Base-by-base conservation (phyloP, 2,888 invertebrate species). In the Scaptomyza caliginosa region DNA sequence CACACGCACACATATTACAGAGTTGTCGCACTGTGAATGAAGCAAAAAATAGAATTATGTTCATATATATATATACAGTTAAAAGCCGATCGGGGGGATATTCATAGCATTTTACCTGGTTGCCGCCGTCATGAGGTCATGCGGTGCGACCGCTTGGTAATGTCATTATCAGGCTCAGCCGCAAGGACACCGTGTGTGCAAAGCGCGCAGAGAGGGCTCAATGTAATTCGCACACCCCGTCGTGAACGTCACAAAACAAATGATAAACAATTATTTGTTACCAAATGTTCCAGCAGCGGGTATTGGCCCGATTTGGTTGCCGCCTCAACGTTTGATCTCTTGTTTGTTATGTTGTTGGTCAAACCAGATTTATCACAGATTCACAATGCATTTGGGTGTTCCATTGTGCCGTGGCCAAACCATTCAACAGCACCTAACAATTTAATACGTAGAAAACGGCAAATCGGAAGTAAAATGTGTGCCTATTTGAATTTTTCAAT, bases 211-310 rank as follows among this genome's bases (percentile, higher is more conserved):
- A 32, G 30, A 43, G 16, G 36, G 51, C 59, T 26, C 36, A 39
- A 39, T 48, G 50, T 59, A 56, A 67, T 76, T 72, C 67, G 73
- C 77, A 75, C 66, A 62, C 77, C 77, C 80, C 80, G 59, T 64
- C 56, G 80, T 81, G 84, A 78, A 79, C 80, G 77, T 85, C 83
- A 77, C 85, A 83, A 65, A 88, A 89, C 86, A 88, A 87, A 79
- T 85, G 82, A 86, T 88, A 88, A 89, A 85, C 84, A 89, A 77
- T 76, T 80, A 76, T 78, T 87, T 86, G 80, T 79, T 80, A 45
- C 55, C 30, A 40, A 76, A 65, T 65, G 50, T 56, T 67, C 42
- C 63, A 49, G 48, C 63, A 45, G 50, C 30, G 56, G 49, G 50
- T 45, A 67, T 68, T 58, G 72, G 77, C 65, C 64, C 57, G 54